Conservation (phyloP, 2,113 vertebrate species). For the Buteo buteo region DNA sequence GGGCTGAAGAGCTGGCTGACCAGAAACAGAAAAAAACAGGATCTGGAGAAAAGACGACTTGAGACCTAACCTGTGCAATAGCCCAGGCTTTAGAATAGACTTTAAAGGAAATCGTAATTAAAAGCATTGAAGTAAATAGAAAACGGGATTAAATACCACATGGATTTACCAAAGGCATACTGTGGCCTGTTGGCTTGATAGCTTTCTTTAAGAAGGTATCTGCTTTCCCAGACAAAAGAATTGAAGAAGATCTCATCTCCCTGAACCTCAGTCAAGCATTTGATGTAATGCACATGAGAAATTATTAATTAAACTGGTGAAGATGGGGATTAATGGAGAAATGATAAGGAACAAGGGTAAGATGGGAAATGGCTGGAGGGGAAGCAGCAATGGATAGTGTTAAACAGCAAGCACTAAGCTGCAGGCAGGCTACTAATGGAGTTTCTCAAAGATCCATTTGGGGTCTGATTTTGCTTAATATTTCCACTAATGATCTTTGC, state of each 20-base stretch:
- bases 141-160: neutral
- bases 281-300: constrained; percentile 54
- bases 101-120: constrained; percentile 30
- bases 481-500: constrained; percentile 57
- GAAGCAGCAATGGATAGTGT: constrained; percentile 15
- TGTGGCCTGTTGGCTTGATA: neutral
- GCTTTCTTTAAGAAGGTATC: neutral
- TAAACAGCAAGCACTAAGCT: constrained; percentile 33
- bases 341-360: constrained; percentile 23
- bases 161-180: neutral
- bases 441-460: constrained; percentile 53
- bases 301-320: constrained; percentile 61
- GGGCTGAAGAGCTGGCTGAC: neutral
- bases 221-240: constrained; percentile 44
- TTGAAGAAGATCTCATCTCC: constrained; percentile 46
- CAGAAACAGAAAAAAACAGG: neutral
- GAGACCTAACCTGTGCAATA: neutral
- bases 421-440: constrained; percentile 53
- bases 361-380: constrained; percentile 55
- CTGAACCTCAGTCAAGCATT: constrained; percentile 13
- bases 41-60: neutral
- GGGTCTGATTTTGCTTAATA: constrained; percentile 51
- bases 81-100: neutral
- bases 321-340: constrained; percentile 56
- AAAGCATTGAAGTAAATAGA: constrained; percentile 21